phyloP scores from a whole-genome alignment of 2,113 vertebrate genomes.

The Oryzias curvinotus region DNA sequence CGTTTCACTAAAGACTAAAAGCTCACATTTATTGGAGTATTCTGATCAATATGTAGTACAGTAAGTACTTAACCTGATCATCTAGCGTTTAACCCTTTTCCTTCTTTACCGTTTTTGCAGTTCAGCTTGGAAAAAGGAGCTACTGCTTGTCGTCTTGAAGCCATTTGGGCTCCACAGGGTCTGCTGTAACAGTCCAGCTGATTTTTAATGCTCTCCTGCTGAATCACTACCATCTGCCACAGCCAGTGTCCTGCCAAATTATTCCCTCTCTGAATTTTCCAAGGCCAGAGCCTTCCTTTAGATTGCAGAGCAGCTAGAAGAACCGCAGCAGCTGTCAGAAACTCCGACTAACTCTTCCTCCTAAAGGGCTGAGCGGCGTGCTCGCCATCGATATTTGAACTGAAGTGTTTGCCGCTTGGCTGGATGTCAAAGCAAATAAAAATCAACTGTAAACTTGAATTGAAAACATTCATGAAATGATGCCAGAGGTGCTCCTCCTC shows the following conservation, averaged over 20 bases:
- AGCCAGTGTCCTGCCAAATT: conserved; percentile 62
- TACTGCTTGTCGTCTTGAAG: conserved; percentile 57
- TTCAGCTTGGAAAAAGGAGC: conserved; percentile 18
- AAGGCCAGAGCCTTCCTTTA: too few relatives aligned
- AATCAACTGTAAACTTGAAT: too few relatives aligned
- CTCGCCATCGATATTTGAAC: too few relatives aligned
- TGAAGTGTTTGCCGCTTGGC: too few relatives aligned
- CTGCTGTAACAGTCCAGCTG: conserved; percentile 75
- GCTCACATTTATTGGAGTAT: conserved; percentile 1
- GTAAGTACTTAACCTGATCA: background rate
- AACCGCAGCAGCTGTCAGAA: too few relatives aligned
- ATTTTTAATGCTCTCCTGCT: conserved; percentile 69
- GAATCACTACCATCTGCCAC: conserved; percentile 90
- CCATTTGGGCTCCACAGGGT: conserved; percentile 66
- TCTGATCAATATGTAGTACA: background rate
- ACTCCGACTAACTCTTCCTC: too few relatives aligned
- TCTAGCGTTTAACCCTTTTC: conserved; percentile 16
- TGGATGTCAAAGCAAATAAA: too few relatives aligned
- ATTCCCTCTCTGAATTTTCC: background rate
- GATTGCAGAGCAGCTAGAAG: too few relatives aligned
- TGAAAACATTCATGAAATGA: too few relatives aligned
- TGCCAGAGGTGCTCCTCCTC: too few relatives aligned
- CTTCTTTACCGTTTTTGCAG: conserved; percentile 3
- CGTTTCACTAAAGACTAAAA: conserved; percentile 17
- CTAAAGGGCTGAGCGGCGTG: too few relatives aligned